Percentiles rank a stretch among this genome's conserved stretches.
Evolutionary conservation across 2,888 invertebrate genomes (phyloP).

Genomic region (Agriopis aurantiaria): DNA sequence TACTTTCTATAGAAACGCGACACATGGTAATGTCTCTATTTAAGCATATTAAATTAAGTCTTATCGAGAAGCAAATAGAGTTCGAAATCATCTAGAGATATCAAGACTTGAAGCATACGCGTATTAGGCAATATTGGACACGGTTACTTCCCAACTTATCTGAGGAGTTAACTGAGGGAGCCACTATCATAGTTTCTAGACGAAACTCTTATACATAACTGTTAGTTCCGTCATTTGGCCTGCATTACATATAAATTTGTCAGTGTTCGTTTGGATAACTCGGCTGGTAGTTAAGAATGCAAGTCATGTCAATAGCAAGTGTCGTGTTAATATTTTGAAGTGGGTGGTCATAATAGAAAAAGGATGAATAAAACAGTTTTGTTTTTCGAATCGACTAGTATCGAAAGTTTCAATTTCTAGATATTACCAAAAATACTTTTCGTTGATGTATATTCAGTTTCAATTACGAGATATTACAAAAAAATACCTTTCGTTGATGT

Average conservation of each 20-base stretch:
- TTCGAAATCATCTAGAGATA: conserved; percentile 4
- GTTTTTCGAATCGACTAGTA: background rate
- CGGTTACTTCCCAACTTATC: conserved; percentile 27
- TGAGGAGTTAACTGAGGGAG: background rate
- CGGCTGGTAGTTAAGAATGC: conserved; percentile 43
- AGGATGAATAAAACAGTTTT: background rate
- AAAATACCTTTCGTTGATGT: too few species aligned
- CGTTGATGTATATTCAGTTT: background rate
- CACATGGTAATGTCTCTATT: conserved; percentile 67
- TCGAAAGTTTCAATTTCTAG: background rate
- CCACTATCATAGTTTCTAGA: background rate
- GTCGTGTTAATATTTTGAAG: conserved; percentile 20
- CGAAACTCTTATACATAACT: conserved; percentile 1
- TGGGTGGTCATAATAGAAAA: conserved; percentile 20
- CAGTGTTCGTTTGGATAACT: conserved; percentile 41
- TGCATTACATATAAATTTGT: background rate
- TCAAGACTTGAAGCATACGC: conserved; percentile 48
- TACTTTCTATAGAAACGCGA: conserved; percentile 79
- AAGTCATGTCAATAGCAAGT: conserved; percentile 34
- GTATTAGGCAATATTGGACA: conserved; percentile 77
- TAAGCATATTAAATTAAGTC: conserved; percentile 47
- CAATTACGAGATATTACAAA: background rate
- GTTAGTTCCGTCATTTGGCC: background rate
- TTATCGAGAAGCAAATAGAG: background rate
- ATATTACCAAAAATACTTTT: background rate